Conservation (phyloP, 2,888 invertebrate species). For the Amiota mariae region DNA sequence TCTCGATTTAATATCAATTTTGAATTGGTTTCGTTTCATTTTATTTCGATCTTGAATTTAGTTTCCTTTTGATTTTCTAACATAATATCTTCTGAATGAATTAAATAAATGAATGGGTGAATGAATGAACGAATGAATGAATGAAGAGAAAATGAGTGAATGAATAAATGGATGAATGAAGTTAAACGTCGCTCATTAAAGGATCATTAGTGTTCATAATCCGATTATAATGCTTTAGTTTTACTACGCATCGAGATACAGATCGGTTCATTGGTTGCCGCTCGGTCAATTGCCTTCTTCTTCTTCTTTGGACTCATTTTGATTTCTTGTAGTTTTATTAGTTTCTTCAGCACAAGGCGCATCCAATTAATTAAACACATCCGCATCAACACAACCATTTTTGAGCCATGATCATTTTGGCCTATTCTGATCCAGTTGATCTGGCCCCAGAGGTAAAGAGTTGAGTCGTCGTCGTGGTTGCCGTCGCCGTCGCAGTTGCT, state of each 20-base stretch:
- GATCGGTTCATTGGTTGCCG: slow-evolving; percentile 49
- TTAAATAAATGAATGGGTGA: background rate
- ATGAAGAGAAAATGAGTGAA: too few species aligned
- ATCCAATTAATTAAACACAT: slow-evolving; percentile 66
- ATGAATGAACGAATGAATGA: too few species aligned
- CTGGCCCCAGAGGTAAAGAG: background rate
- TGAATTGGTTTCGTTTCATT: slow-evolving; percentile 14
- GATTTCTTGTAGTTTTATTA: background rate
- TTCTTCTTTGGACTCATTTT: slow-evolving; percentile 18
- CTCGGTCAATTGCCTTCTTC: slow-evolving; percentile 52
- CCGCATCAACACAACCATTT: slow-evolving; percentile 39
- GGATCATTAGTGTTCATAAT: slow-evolving; percentile 73
- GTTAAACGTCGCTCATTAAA: slow-evolving; percentile 73
- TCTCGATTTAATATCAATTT: slow-evolving; percentile 13
- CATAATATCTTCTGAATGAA: too few species aligned
- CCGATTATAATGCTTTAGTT: slow-evolving; percentile 72
- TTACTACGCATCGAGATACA: slow-evolving; percentile 50
- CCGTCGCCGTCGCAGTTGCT: background rate
- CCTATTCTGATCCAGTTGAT: too few species aligned
- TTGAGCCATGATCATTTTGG: background rate
- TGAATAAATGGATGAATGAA: slow-evolving; percentile 10
- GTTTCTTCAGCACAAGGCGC: background rate
- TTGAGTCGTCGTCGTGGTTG: slow-evolving; percentile 1
- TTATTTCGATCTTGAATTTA: background rate
- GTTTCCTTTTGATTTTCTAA: background rate